Evolutionary conservation across 2,888 invertebrate genomes (phyloP).

Genomic region (Dichetophora obliterata): DNA sequence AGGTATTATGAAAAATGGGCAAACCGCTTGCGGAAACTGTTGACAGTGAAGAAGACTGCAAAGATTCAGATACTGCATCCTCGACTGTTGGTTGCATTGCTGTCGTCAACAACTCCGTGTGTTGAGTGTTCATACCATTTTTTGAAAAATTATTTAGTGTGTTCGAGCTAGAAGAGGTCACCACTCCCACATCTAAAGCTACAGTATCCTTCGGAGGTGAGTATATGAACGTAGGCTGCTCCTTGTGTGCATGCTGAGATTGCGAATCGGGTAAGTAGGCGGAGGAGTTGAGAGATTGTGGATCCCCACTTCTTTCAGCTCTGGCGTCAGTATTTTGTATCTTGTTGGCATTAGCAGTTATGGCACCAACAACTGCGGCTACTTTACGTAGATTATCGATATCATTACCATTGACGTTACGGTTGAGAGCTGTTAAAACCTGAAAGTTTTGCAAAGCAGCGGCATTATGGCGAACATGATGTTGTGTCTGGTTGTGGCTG

Average conservation of each 20-base stretch:
- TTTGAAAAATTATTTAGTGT: too few relatives aligned
- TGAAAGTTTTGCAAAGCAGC: conserved; percentile 56
- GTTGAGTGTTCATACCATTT: conserved; percentile 41
- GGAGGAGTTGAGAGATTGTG: conserved; percentile 49
- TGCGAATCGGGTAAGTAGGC: not conserved
- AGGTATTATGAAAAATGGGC: conserved; percentile 15
- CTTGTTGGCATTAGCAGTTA: conserved; percentile 38
- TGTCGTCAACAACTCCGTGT: conserved; percentile 48
- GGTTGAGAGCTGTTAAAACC: conserved; percentile 60
- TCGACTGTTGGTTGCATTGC: conserved; percentile 55
- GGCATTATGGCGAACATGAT: conserved; percentile 10
- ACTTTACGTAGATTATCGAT: conserved; percentile 65
- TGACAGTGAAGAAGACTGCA: conserved; percentile 35
- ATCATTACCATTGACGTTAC: conserved; percentile 57
- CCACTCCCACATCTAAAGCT: not conserved
- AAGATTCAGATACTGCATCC: conserved; percentile 59
- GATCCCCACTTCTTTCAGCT: conserved; percentile 52
- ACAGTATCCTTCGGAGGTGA: conserved; percentile 45
- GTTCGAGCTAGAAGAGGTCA: too few relatives aligned
- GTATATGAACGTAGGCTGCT: not conserved
- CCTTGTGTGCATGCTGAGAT: conserved; percentile 20
- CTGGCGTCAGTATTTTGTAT: conserved; percentile 28
- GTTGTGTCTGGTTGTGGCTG: conserved; percentile 14
- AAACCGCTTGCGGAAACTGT: not conserved
- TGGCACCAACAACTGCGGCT: conserved; percentile 59